Evolutionary conservation across 1,140 invertebrate genomes (phyloP), one percentile per base, ranked within the genome.

Genomic region (Apis cerana): DNA sequence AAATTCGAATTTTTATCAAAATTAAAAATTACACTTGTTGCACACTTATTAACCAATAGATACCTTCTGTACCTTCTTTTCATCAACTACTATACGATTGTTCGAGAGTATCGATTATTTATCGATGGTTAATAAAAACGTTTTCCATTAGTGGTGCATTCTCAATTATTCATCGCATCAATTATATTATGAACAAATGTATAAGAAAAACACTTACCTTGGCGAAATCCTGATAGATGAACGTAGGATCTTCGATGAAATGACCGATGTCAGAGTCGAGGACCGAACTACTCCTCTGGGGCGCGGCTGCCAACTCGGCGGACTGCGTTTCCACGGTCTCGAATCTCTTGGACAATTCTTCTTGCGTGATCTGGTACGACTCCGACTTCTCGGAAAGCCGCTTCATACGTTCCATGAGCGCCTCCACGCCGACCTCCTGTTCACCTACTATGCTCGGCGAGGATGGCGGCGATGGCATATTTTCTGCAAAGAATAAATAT

Each of bases 201-300:
- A 61, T 23, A 5, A 62, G 23, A 8, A 9, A 33, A 65, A 23
- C 33, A 69, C 48, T 23, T 75, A 97, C 95, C 89, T 96, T 96
- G 17, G 97, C 96, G 94, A 98, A 98, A 92, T 98, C 97, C 90
- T 97, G 95, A 90, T 98, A 98, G 43, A 96, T 95, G 92, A 97
- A 98, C 52, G 95, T 95, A 0, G 96, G 95, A 93, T 98, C 97
- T 61, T 97, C 96, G 64, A 98, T 95, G 91, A 97, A 97, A 69
- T 96, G 96, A 19, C 96, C 95, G 64, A 97, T 96, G 88, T 96
- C 96, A 12, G 96, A 95, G 71, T 95, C 93, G 61, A 95, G 90
- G 75, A 92, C 89, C 27, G 89, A 89, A 87, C 89, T 94, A 82
- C 82, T 93, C 77, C 91, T 92, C 77, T 83, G 95, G 83, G 95